A percentile compares a stretch with the other conserved stretches of the same genome.
phyloP scores from a whole-genome alignment of 2,888 invertebrate species.

The Auanema freiburgensis region DNA sequence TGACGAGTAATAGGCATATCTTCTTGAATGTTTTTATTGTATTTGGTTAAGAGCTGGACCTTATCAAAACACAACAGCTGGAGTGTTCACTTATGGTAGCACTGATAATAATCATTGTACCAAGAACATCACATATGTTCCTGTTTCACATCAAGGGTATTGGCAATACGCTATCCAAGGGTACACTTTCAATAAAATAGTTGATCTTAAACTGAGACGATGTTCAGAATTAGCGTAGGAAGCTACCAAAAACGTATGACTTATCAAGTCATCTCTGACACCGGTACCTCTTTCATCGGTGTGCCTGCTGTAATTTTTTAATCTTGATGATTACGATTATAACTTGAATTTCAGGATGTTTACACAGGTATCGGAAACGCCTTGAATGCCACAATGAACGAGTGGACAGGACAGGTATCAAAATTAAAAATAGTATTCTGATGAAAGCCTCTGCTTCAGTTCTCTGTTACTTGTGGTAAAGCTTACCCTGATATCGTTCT shows the following conservation, averaged over 20 bases:
- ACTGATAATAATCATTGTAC: background rate
- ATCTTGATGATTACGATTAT: background rate
- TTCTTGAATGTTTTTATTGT: no score
- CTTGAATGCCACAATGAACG: background rate
- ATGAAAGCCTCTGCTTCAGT: background rate
- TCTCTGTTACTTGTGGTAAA: background rate
- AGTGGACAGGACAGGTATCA: background rate
- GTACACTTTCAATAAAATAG: background rate
- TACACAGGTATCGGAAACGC: background rate
- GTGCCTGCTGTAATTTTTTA: background rate
- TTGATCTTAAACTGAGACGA: background rate
- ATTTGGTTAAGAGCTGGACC: no score
- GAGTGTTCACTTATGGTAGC: background rate
- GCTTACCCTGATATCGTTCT: background rate
- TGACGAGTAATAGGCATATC: constrained; percentile 1
- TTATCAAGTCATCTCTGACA: constrained; percentile 3
- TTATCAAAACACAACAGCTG: background rate
- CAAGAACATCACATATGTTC: background rate
- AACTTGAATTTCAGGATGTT: background rate
- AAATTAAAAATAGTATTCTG: background rate
- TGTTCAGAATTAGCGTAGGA: background rate
- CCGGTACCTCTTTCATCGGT: background rate
- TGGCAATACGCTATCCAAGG: constrained; percentile 4
- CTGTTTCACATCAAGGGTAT: background rate
- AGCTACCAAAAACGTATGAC: background rate